Conservation (phyloP, 1,140 invertebrate genomes). For the Saccostrea echinata region DNA sequence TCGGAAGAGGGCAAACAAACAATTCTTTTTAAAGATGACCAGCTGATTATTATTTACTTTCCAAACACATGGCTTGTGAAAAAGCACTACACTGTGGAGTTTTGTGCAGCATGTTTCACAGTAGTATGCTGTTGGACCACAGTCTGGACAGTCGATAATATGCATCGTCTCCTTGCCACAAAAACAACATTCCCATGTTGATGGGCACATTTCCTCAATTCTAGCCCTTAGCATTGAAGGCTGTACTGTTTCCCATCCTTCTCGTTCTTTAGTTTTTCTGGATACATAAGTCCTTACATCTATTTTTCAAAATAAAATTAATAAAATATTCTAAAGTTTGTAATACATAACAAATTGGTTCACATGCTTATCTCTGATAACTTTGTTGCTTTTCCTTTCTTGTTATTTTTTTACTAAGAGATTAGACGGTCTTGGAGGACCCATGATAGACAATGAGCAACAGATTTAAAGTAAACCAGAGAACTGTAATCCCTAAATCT, state of each 20-base stretch:
- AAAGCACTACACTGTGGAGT: slow-evolving; percentile 21
- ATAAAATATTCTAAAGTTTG: slow-evolving; percentile 27
- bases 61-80: background rate
- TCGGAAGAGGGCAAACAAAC: too few relatives aligned
- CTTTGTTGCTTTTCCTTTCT: too few relatives aligned
- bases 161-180: background rate
- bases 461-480: too few relatives aligned
- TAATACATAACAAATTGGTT: background rate
- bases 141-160: slow-evolving; percentile 47
- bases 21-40: too few relatives aligned
- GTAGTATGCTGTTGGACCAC: slow-evolving; percentile 46
- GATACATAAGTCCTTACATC: slow-evolving; percentile 22
- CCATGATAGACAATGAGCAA: too few relatives aligned
- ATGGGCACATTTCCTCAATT: slow-evolving; percentile 41
- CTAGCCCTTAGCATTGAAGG: slow-evolving; percentile 1
- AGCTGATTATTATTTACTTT: background rate
- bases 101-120: slow-evolving; percentile 27
- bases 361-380: background rate
- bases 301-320: slow-evolving; percentile 48
- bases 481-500: too few relatives aligned
- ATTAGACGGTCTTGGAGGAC: too few relatives aligned
- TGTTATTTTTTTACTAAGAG: too few relatives aligned
- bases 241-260: slow-evolving; percentile 33
- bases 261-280: slow-evolving; percentile 1
- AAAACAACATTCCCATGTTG: slow-evolving; percentile 40